Conservation (phyloP, 2,888 invertebrate genomes). For the Papilio elwesi region DNA sequence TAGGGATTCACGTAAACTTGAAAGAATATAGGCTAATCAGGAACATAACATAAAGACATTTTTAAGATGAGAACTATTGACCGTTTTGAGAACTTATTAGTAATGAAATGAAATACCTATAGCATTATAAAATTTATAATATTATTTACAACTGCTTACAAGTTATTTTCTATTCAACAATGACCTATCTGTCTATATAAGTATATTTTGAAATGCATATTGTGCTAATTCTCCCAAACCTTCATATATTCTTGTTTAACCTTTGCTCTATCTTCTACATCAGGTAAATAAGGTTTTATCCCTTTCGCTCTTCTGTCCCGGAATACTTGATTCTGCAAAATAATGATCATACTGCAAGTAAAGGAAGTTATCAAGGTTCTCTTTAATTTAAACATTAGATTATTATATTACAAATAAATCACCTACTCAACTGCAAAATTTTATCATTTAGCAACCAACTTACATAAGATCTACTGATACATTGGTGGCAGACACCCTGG, state of each 20-base stretch:
- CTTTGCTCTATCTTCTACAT: constrained; percentile 86
- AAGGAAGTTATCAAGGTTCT: background rate
- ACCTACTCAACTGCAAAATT: too few relatives aligned
- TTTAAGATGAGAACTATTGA: too few relatives aligned
- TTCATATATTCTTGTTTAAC: constrained; percentile 86
- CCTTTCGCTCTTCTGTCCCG: constrained; percentile 86
- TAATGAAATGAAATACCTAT: too few relatives aligned
- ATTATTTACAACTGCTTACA: background rate
- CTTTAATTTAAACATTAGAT: too few relatives aligned
- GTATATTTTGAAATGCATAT: background rate
- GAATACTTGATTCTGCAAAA: constrained; percentile 82
- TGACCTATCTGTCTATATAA: background rate
- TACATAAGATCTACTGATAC: too few relatives aligned
- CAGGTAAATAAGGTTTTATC: constrained; percentile 87
- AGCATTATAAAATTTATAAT: background rate
- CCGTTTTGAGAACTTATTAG: too few relatives aligned
- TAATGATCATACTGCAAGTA: background rate
- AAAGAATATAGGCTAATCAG: too few relatives aligned
- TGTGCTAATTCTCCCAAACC: background rate
- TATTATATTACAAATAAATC: background rate
- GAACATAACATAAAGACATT: too few relatives aligned
- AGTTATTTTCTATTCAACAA: background rate
- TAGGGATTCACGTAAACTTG: too few relatives aligned
- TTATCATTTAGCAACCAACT: too few relatives aligned
- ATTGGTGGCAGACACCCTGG: too few relatives aligned